Evolutionary conservation across 1,140 invertebrate species (phyloP).

Genomic region (Brachionus calyciflorus): DNA sequence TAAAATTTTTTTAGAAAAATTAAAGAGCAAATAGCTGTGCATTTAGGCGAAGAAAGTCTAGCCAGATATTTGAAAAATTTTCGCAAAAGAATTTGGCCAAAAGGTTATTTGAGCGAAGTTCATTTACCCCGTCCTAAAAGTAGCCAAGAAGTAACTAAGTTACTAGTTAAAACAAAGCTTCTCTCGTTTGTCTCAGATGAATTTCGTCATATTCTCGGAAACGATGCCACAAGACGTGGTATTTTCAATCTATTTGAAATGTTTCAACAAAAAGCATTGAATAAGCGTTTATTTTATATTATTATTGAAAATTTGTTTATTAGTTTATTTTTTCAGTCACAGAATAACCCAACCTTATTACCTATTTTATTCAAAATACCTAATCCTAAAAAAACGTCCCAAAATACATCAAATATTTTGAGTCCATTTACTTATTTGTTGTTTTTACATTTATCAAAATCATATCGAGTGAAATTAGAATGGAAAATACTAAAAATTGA

Average conservation of each 20-base stretch:
- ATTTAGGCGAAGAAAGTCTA: constrained; percentile 74
- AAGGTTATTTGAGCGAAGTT: constrained; percentile 67
- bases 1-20: constrained; percentile 72
- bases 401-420: background rate
- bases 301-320: constrained; percentile 76
- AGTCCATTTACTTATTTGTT: constrained; percentile 23
- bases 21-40: constrained; percentile 80
- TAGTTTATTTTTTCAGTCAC: constrained; percentile 65
- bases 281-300: constrained; percentile 80
- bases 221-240: constrained; percentile 80
- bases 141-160: constrained; percentile 74
- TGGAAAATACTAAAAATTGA: background rate
- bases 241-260: constrained; percentile 81
- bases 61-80: constrained; percentile 63
- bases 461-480: constrained; percentile 14
- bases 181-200: constrained; percentile 75
- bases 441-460: constrained; percentile 30
- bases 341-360: background rate
- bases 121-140: constrained; percentile 68
- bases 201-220: constrained; percentile 82
- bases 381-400: background rate
- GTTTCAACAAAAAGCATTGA: constrained; percentile 77
- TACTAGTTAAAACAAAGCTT: constrained; percentile 79
- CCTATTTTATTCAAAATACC: constrained; percentile 8
- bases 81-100: constrained; percentile 73